These are phyloP conservation scores for Drosophila guanche DNA, from an alignment of 1,140 invertebrate species.

Conservation along the genomic window DNA sequence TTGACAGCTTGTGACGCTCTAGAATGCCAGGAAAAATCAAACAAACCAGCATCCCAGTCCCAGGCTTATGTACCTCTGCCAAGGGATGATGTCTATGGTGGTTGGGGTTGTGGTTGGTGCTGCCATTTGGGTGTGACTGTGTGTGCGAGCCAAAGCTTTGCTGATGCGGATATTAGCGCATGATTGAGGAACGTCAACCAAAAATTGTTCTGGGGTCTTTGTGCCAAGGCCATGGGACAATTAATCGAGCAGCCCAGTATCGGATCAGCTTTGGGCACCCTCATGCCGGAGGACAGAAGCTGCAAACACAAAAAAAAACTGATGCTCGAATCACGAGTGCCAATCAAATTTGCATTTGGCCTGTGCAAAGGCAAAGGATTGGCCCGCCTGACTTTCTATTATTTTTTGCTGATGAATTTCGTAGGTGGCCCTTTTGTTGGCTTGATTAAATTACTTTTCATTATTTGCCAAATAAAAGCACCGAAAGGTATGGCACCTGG, in stretches of 20 bases:
- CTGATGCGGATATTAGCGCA: constrained; percentile 64
- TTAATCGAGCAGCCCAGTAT: constrained; percentile 32
- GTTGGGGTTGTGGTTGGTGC: constrained; percentile 33
- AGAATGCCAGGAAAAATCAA: constrained; percentile 30
- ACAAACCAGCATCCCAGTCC: constrained; percentile 42
- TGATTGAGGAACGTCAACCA: constrained; percentile 64
- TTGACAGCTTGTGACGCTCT: constrained; percentile 62
- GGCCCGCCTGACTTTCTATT: constrained; percentile 16
- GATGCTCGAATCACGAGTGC: constrained; percentile 30
- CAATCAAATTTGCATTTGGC: constrained; percentile 68
- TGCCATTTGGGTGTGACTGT: constrained; percentile 6
- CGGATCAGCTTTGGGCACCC: constrained; percentile 19
- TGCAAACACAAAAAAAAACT: constrained; percentile 1
- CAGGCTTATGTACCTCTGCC: constrained; percentile 8
- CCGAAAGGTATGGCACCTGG: not conserved
- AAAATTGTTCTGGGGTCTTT: constrained; percentile 53
- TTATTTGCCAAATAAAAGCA: constrained; percentile 76
- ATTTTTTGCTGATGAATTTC: constrained; percentile 53
- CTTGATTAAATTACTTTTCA: constrained; percentile 83
- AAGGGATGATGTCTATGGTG: constrained; percentile 4
- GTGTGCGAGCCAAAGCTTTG: constrained; percentile 44
- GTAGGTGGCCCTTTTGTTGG: constrained; percentile 61
- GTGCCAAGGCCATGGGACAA: constrained; percentile 41
- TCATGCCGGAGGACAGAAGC: constrained; percentile 28
- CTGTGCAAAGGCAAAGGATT: constrained; percentile 2